Base-by-base conservation (phyloP, 1,140 invertebrate genomes). In the Dreissena polymorpha region DNA sequence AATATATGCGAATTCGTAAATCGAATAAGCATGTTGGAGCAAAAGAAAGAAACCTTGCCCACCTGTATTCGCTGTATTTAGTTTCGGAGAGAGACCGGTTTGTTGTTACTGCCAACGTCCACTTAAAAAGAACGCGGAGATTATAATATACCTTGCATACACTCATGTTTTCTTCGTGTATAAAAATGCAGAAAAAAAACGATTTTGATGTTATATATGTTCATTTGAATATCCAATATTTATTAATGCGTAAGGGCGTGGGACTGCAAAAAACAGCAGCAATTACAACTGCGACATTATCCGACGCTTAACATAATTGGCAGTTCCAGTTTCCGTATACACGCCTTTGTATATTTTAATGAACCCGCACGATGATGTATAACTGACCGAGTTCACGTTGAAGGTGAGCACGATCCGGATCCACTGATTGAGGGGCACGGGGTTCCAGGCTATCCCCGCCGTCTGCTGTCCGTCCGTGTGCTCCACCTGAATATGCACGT, bases 401-500 rank as follows among this genome's bases (percentile, higher is more conserved):
- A 83, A 75, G 57, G 69, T 67, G 6, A 86, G 16, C 2, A 85
- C 68, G 10, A 88, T 39, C 83, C 84, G 49, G 53, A 83, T 50
- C 86, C 86, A 88, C 64, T 83, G 69, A 3, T 84, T 51, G 51
- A 64, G 69, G 0, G 86, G 86, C 14, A 88, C 16, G 0, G 21
- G 63, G 68, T 78, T 71, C 39, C 39, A 7, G 25, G 86, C 77
- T 3, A 84, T 23, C 25, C 70, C 79, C 14, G 86, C 86, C 12
- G 49, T 23, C 14, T 81, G 70, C n/a, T 74, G 53, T 29, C 76
- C 72, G 50, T 75, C 50, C 27, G 39, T 51, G 13, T 80, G 53
- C 25, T 74, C 29, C 51, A 79, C 57, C 64, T 88, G 82, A n/a
- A 85, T 67, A 55, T 88, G 86, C 18, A 86, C 50, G 6, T 78